Evolutionary conservation across 2,888 invertebrate genomes (phyloP).

Genomic region (Diarsia brunnea): DNA sequence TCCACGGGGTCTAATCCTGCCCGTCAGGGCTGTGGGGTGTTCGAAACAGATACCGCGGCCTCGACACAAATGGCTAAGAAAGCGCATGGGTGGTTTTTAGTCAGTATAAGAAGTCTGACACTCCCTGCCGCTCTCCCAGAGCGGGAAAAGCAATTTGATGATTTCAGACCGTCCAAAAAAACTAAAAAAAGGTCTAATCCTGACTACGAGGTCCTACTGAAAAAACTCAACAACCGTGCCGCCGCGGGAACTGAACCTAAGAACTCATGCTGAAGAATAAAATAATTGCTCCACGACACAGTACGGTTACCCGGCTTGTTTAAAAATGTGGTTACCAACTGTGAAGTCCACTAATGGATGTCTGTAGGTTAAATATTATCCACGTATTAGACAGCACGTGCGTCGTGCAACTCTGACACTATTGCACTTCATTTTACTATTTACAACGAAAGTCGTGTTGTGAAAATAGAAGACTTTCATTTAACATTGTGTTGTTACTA

Average conservation of each 20-base stretch:
- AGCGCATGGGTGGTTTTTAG: no score
- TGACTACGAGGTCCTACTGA: not conserved
- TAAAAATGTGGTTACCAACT: not conserved
- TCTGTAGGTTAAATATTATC: not conserved
- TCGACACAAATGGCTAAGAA: no score
- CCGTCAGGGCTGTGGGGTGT: no score
- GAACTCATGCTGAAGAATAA: not conserved
- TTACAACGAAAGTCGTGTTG: slow-evolving; percentile 1
- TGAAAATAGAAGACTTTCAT: slow-evolving; percentile 41
- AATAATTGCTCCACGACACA: not conserved
- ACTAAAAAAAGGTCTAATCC: no score
- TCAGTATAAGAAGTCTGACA: no score
- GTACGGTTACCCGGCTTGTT: not conserved
- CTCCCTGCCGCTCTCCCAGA: no score
- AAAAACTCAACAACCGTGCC: not conserved
- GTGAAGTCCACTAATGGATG: not conserved
- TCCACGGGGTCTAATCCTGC: not conserved
- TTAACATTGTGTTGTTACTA: slow-evolving; percentile 31
- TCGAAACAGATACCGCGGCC: no score
- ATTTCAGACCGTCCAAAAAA: no score
- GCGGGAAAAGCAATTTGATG: no score
- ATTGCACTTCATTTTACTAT: not conserved
- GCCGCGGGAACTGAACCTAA: not conserved
- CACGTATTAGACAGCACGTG: not conserved
- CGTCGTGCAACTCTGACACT: not conserved